Evolutionary conservation across 1,140 invertebrate species (phyloP).

Genomic region (Ericerus pela): DNA sequence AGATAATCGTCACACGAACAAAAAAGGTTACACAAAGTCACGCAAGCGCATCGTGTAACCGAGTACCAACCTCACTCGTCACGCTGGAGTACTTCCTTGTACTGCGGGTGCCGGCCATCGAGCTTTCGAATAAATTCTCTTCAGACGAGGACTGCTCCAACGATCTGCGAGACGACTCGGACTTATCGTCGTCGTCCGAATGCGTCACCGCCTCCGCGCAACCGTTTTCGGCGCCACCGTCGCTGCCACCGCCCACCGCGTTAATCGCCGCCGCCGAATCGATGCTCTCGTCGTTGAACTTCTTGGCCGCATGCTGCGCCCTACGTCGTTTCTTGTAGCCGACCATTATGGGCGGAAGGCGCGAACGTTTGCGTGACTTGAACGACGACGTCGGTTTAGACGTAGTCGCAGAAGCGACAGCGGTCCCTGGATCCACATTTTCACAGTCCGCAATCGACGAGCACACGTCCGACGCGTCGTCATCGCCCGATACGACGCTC

Average conservation of each 20-base stretch:
- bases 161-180: neutral
- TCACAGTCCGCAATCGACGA: conserved; percentile 1
- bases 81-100: neutral
- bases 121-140: no score
- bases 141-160: neutral
- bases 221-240: neutral
- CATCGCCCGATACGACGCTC: neutral
- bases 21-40: neutral
- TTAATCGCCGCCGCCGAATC: neutral
- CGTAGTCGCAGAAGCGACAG: no score
- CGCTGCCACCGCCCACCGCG: no score
- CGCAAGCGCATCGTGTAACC: no score
- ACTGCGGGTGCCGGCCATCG: neutral
- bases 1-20: neutral
- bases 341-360: neutral
- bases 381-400: neutral
- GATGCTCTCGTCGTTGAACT: neutral
- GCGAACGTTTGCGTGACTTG: neutral
- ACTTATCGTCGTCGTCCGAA: neutral
- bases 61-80: neutral
- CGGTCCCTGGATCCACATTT: no score
- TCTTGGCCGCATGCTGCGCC: neutral
- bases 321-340: conserved; percentile 1
- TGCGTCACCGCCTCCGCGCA: neutral
- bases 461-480: neutral